Evolutionary conservation across 2,888 invertebrate genomes (phyloP).

Genomic region (Cataglyphis cursor): DNA sequence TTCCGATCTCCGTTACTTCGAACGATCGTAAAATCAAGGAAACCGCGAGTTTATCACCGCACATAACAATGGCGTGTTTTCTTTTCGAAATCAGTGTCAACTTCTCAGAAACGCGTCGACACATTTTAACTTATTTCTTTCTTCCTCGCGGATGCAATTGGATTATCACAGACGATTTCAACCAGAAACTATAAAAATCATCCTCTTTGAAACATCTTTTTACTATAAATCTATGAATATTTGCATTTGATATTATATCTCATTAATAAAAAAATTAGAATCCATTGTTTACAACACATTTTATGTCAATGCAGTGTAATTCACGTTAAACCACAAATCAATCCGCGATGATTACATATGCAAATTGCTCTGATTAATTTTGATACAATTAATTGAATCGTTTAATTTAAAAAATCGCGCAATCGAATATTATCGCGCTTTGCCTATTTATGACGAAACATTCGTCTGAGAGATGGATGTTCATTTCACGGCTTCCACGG

Average conservation of each 20-base stretch:
- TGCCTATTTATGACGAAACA: slow-evolving; percentile 60
- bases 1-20: slow-evolving; percentile 29
- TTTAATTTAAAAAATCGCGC: slow-evolving; percentile 5
- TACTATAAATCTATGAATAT: not conserved
- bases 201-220: not conserved
- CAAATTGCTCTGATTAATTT: not conserved
- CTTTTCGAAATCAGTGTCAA: not conserved
- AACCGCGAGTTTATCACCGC: slow-evolving; percentile 30
- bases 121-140: slow-evolving; percentile 11
- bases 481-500: slow-evolving; percentile 81
- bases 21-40: slow-evolving; percentile 34
- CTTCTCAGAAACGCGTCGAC: slow-evolving; percentile 35
- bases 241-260: not conserved
- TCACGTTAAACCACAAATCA: not conserved
- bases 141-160: not conserved
- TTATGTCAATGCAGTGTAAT: not conserved
- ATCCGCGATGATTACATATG: not conserved
- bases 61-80: slow-evolving; percentile 32
- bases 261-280: not conserved
- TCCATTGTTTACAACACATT: not conserved
- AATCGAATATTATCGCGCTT: not conserved
- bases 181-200: slow-evolving; percentile 1
- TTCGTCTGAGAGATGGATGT: slow-evolving; percentile 49
- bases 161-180: not conserved
- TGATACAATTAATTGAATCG: not conserved